Evolutionary conservation across 2,888 invertebrate genomes (phyloP).

Genomic region (Sinodicranocentrus sp.): DNA sequence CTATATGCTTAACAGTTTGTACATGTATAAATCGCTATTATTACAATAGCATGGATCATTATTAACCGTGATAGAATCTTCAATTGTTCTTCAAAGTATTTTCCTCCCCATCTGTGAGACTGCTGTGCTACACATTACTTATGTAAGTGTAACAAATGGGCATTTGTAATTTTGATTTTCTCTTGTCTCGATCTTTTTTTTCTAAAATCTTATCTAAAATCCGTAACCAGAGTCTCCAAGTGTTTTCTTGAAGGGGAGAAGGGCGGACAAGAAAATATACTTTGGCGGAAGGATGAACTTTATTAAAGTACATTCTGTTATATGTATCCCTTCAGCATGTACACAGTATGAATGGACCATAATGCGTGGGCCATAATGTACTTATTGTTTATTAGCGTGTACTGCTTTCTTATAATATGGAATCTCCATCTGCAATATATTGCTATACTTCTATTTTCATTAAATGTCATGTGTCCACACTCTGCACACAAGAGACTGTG

Average conservation of each 20-base stretch:
- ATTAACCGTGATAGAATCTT: constrained; percentile 21
- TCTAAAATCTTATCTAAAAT: not conserved
- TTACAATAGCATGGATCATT: not conserved
- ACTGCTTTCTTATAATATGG: not conserved
- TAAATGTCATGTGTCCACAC: constrained; percentile 48
- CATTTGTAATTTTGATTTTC: constrained; percentile 11
- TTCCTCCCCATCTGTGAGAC: not conserved
- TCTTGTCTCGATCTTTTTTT: constrained; percentile 3
- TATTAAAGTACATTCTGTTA: not conserved
- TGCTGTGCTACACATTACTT: constrained; percentile 7
- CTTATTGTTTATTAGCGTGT: constrained; percentile 38
- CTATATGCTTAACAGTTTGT: too few relatives aligned
- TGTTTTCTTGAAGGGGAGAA: not conserved
- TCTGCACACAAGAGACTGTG: too few relatives aligned
- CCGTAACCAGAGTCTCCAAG: not conserved
- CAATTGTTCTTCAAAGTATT: constrained; percentile 9
- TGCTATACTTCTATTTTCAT: constrained; percentile 37
- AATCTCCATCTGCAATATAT: not conserved
- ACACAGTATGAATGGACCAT: not conserved
- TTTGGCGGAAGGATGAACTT: not conserved
- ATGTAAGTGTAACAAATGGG: constrained; percentile 15
- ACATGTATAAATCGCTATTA: not conserved
- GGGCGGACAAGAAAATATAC: not conserved
- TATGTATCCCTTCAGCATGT: not conserved
- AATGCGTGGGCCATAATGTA: constrained; percentile 49